phyloP scores from a whole-genome alignment of 2,888 invertebrate genomes.

The Eurois occulta region DNA sequence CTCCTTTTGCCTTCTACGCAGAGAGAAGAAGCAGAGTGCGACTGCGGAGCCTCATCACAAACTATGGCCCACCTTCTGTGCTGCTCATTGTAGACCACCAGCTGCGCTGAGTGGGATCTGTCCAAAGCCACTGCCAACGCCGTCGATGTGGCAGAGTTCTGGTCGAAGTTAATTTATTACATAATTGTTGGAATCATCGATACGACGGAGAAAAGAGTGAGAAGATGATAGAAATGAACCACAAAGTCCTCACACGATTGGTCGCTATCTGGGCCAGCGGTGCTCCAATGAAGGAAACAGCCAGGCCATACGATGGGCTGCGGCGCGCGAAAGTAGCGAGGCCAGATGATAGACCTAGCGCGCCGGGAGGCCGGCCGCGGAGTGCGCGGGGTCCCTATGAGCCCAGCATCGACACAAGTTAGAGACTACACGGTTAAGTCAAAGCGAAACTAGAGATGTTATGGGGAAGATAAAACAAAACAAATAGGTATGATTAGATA shows the following conservation, averaged over 20 bases:
- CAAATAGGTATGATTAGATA: neutral
- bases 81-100: too few species aligned
- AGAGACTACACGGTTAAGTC: neutral
- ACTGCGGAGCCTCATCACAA: neutral
- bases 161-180: neutral
- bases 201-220: neutral
- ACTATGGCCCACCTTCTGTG: neutral
- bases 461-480: neutral
- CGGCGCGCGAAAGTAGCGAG: neutral
- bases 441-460: neutral
- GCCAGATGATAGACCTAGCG: neutral
- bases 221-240: neutral
- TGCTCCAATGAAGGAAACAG: neutral
- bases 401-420: neutral
- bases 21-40: neutral
- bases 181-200: neutral
- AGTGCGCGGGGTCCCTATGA: neutral
- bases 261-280: neutral
- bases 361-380: neutral
- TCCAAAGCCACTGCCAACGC: neutral
- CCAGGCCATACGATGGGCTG: neutral
- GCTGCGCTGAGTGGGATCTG: too few species aligned
- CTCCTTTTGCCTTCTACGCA: neutral
- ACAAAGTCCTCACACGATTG: slow-evolving; percentile 5
- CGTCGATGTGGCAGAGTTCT: neutral